phyloP scores from a whole-genome alignment of 2,888 invertebrate genomes.

The Cosmia trapezina region DNA sequence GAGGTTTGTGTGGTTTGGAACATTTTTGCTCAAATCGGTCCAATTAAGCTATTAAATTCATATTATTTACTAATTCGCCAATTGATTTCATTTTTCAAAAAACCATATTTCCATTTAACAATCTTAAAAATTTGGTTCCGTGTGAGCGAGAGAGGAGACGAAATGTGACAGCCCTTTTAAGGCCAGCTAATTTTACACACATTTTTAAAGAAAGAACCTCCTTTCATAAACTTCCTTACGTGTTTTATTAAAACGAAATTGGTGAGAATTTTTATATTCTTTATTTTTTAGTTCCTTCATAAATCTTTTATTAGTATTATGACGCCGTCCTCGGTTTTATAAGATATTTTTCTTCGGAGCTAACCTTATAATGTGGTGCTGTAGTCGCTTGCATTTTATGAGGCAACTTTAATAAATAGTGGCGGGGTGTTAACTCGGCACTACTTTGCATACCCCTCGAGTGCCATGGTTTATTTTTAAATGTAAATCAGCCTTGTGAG shows the following conservation, averaged over 20 bases:
- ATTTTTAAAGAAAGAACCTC: slow-evolving; percentile 8
- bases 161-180: too few relatives aligned
- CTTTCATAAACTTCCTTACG: slow-evolving; percentile 4
- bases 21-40: too few relatives aligned
- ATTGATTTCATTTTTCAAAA: too few relatives aligned
- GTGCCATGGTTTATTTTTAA: slow-evolving; percentile 42
- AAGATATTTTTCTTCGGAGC: slow-evolving; percentile 45
- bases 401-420: slow-evolving; percentile 55
- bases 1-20: too few relatives aligned
- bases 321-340: slow-evolving; percentile 7
- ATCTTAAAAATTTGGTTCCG: too few relatives aligned
- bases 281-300: slow-evolving; percentile 23
- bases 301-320: slow-evolving; percentile 46
- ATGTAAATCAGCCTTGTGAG: slow-evolving; percentile 42
- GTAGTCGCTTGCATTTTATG: slow-evolving; percentile 49
- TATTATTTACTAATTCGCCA: too few relatives aligned
- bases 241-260: slow-evolving; percentile 26
- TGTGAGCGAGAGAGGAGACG: too few relatives aligned
- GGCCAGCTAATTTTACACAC: too few relatives aligned
- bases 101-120: too few relatives aligned
- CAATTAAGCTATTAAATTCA: too few relatives aligned
- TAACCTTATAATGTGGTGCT: slow-evolving; percentile 39
- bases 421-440: slow-evolving; percentile 33
- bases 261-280: slow-evolving; percentile 13
- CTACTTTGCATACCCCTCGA: slow-evolving; percentile 46